Evolutionary conservation across 2,797 vertebrate genomes (phyloP).

Genomic region (Denticeps clupeoides): DNA sequence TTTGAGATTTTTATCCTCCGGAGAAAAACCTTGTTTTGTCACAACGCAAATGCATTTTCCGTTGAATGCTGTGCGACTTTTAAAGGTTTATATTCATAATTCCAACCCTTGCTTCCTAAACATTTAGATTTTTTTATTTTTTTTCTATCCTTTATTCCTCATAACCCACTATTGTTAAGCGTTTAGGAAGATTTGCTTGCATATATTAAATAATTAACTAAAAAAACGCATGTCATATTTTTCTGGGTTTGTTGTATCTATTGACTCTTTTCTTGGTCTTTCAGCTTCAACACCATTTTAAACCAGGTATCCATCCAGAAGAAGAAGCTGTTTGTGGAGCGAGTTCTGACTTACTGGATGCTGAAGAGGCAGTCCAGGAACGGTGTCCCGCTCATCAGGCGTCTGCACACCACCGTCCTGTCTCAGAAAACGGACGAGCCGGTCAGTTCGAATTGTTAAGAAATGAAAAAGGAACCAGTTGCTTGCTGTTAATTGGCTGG

Average conservation of each 20-base stretch:
- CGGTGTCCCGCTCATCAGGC: slow-evolving; percentile 85
- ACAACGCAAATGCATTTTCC: too few species aligned
- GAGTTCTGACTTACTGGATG: slow-evolving; percentile 90
- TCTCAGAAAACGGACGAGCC: slow-evolving; percentile 65
- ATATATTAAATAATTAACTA: not conserved
- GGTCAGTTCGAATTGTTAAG: slow-evolving; percentile 46
- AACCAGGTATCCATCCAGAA: slow-evolving; percentile 93
- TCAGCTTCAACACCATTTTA: slow-evolving; percentile 87
- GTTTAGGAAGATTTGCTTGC: too few species aligned
- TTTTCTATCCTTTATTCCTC: too few species aligned
- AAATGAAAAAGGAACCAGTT: not conserved
- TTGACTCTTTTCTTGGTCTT: not conserved
- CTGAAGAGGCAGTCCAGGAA: slow-evolving; percentile 92
- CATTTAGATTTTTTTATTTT: too few species aligned
- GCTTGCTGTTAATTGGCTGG: not conserved
- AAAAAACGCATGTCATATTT: not conserved
- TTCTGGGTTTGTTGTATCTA: not conserved
- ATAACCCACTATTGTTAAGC: too few species aligned
- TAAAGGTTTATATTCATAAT: too few species aligned
- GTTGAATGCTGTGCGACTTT: too few species aligned
- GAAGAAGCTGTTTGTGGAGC: slow-evolving; percentile 87
- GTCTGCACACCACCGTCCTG: slow-evolving; percentile 84
- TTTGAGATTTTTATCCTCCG: too few species aligned
- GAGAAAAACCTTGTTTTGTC: too few species aligned
- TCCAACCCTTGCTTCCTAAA: too few species aligned